Evolutionary conservation across 1,140 invertebrate species (phyloP), one percentile per base, ranked within the genome.

Genomic region (Caenorhabditis brenneri): DNA sequence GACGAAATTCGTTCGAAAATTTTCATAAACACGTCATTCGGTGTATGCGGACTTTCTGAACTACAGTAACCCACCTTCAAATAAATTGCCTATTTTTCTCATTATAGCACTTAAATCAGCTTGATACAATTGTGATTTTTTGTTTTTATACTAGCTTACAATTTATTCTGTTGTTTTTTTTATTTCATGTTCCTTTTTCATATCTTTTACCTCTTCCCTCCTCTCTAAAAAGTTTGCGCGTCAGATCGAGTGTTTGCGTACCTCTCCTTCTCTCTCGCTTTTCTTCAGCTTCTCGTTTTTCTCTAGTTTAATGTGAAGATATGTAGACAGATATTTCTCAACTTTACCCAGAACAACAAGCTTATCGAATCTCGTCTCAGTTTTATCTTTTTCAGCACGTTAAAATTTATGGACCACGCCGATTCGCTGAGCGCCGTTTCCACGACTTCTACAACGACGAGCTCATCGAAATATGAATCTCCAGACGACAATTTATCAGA

Each of bases 401-500:
- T 51, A 16, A 51, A 39, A 19, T 74, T 46, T 42, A 74, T 42
- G 65, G 22, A 42, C n/a, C 33, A 24, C 36, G 36, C 15, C 12
- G 65, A 74, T 29, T 12, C 65, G 2, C 65, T 42, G 16, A 74
- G 65, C n/a, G 65, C 36, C 36, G 36, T 74, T 22, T 74, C 65
- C 36, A 46, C 65, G 2, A 74, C 22, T 15, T 74, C 65, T 12
- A 36, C 58, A 24, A 65, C 58, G 58, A 65, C 58, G 27, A 74
- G 36, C 65, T 74, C 65, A n/a, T 74, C 65, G 33, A 74, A 42
- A 12, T 74, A 42, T 42, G 65, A 74, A 6, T 42, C 65, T 6
- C 65, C 65, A n/a, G 65, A 74, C 10, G 65, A 74, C 19, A 65
- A 65, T 65, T 9, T 65, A n/a, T 65, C 58, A 36, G 58, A 65